These are phyloP conservation scores for Incurvaria masculella DNA, from an alignment of 2,888 invertebrate genomes.

Conservation along the genomic window DNA sequence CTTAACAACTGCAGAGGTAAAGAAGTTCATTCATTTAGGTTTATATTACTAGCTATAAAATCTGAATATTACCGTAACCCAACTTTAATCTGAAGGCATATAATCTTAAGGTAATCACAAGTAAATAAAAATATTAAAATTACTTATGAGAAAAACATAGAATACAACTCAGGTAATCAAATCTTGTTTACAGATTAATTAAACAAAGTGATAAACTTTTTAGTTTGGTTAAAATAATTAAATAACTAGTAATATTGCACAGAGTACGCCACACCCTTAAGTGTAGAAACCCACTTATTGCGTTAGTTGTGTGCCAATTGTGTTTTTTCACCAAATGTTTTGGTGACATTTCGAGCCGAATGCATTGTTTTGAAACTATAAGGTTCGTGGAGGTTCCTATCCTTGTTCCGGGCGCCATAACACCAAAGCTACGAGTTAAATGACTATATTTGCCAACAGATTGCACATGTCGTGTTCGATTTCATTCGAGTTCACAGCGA, in stretches of 20 bases:
- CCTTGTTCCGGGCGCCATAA: slow-evolving; percentile 48
- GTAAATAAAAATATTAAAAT: background rate
- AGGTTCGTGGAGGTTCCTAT: background rate
- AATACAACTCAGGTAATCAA: slow-evolving; percentile 53
- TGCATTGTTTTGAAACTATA: background rate
- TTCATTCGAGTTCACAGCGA: slow-evolving; percentile 35
- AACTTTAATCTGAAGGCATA: slow-evolving; percentile 28
- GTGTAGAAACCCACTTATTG: background rate
- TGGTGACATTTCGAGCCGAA: background rate
- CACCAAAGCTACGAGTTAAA: slow-evolving; percentile 52
- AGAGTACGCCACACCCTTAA: slow-evolving; percentile 59
- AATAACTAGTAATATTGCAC: slow-evolving; percentile 61
- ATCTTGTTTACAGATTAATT: slow-evolving; percentile 48
- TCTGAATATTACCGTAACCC: slow-evolving; percentile 55
- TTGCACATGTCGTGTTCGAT: slow-evolving; percentile 56
- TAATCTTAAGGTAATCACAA: slow-evolving; percentile 14
- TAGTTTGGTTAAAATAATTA: slow-evolving; percentile 59
- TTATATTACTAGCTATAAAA: slow-evolving; percentile 54
- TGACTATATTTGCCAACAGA: slow-evolving; percentile 53
- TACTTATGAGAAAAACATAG: slow-evolving; percentile 21
- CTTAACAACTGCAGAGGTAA: slow-evolving; percentile 40
- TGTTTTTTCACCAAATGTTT: background rate
- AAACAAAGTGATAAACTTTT: slow-evolving; percentile 33
- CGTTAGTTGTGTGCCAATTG: background rate
- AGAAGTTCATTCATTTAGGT: slow-evolving; percentile 44